phyloP scores from a whole-genome alignment of 2,113 vertebrate species.

The Eulemur macaco region DNA sequence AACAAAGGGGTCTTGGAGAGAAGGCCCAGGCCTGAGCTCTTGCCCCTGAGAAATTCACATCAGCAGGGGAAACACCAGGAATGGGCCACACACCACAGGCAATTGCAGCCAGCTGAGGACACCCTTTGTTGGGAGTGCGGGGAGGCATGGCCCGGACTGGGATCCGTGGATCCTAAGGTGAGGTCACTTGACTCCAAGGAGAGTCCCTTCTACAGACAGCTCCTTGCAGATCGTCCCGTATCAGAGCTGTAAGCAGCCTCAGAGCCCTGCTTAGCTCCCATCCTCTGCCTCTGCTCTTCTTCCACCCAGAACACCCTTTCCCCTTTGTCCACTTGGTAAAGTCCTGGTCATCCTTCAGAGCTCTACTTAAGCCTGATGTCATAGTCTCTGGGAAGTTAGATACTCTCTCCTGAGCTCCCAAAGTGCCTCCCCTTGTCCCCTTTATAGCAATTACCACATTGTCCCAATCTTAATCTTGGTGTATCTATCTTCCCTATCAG shows the following conservation, averaged over 20 bases:
- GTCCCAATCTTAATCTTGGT: background rate
- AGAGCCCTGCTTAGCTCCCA: background rate
- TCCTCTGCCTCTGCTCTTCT: too few species aligned
- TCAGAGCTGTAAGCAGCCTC: background rate
- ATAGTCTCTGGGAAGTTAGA: background rate
- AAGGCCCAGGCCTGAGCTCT: background rate
- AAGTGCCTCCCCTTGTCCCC: background rate
- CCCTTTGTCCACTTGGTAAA: background rate
- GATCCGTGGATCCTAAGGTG: background rate
- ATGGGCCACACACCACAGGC: background rate
- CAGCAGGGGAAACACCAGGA: background rate
- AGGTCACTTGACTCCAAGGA: background rate
- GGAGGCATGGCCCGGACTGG: background rate
- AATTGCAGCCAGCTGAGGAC: too few species aligned
- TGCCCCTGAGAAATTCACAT: background rate
- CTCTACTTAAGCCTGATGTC: too few species aligned
- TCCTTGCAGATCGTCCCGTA: fast-evolving
- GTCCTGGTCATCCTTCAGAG: background rate
- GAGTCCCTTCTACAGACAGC: background rate
- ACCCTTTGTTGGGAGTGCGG: background rate
- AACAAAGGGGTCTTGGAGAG: conserved; percentile 64
- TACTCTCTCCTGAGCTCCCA: background rate
- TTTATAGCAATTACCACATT: background rate
- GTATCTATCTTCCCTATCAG: background rate
- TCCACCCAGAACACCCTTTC: background rate